Evolutionary conservation across 2,113 vertebrate genomes (phyloP), one percentile per base, ranked within the genome.

Genomic region (Salvelinus fontinalis): DNA sequence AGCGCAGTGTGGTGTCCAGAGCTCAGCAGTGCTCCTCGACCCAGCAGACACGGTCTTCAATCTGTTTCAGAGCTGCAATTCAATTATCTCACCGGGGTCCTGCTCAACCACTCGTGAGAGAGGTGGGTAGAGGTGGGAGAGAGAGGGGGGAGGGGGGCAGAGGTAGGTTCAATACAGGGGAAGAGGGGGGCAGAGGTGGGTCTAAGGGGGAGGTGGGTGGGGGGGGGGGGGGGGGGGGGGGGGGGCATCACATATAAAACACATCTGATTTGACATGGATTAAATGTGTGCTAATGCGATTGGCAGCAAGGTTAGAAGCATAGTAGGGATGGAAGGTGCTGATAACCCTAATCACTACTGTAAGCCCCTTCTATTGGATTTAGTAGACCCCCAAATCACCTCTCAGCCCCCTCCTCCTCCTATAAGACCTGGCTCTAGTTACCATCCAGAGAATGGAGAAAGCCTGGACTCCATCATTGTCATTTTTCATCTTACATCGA

Each of bases 41-140:
- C 89, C 85, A 73, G 74, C 84, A 87, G 88, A 92, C 89, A 92
- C 85, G 66, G 85, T 90, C 90, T 94, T 92, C 91, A 95, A 94
- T 95, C 89, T 94, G 92, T 90, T 94, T 93, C 87, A 91, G 83
- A 88, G 91, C 81, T 89, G 79, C 92, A 91, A 89, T 79, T 95
- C 92, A 96, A 94, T 94, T 93, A 95, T 87, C 91, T 90, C 90
- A 87, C 81, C 74, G 66, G 82, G 74, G 85, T 82, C 83, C 86
- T 88, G 78, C 90, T 91, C 81, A 90, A 78, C 90, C 81, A 91
- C 87, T 91, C 89, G 78, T 90, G 84, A 85, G 83, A 73, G 39
- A 77, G 76, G 77, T 83, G 81, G 85, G 80, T 72, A 76, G 51
- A 24, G 6, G 7, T 24, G 34, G 67, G 75, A 5, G 31, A 44